Conservation (phyloP, 1,140 invertebrate genomes). For the Pogonognathellus flavescens region DNA sequence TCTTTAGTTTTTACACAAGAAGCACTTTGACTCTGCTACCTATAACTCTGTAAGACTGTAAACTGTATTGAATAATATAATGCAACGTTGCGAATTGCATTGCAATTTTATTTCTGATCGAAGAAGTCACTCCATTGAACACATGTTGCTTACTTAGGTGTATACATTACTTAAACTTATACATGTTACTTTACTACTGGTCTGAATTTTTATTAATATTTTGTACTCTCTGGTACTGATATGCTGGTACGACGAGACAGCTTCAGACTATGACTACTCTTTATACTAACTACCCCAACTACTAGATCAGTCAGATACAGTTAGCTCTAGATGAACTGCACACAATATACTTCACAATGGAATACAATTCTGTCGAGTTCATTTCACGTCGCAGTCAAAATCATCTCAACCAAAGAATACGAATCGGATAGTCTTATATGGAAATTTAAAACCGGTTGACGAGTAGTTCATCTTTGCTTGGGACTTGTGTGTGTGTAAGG, state of each 20-base stretch:
- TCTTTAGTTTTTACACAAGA: neutral
- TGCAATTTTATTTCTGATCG: constrained; percentile 27
- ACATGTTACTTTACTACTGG: neutral
- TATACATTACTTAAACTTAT: too few species aligned
- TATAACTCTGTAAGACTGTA: too few species aligned
- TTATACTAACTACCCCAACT: neutral
- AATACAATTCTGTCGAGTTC: constrained; percentile 16
- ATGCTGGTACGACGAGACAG: neutral
- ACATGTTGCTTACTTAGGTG: constrained; percentile 29
- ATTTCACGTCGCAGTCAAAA: constrained; percentile 9
- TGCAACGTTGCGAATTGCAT: constrained; percentile 42
- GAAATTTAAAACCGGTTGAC: constrained; percentile 36
- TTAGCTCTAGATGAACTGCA: constrained; percentile 1
- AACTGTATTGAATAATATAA: constrained; percentile 12
- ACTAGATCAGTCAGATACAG: constrained; percentile 9
- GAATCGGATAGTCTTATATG: constrained; percentile 43
- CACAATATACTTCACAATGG: constrained; percentile 6
- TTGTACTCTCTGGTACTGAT: neutral
- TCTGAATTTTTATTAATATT: constrained; percentile 8
- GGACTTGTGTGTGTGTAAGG: neutral
- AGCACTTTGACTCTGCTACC: too few species aligned
- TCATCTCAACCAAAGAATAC: constrained; percentile 11
- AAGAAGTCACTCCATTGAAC: neutral
- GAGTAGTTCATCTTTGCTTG: neutral
- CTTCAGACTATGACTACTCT: neutral